Evolutionary conservation across 2,888 invertebrate genomes (phyloP).

Genomic region (Danaus chrysippus): DNA sequence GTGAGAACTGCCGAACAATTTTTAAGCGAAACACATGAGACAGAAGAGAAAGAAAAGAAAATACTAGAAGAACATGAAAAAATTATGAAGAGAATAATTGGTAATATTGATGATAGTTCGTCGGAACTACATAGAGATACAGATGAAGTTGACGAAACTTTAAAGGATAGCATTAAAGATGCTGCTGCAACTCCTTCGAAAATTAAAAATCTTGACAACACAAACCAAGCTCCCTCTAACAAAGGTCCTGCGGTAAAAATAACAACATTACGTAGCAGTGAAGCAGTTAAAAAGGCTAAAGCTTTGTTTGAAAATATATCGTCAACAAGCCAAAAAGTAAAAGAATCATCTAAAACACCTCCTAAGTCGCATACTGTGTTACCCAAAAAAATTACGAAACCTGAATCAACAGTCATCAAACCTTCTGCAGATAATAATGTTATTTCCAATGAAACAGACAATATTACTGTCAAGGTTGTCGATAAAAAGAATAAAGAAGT

Average conservation of each 20-base stretch:
- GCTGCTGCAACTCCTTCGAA: constrained; percentile 50
- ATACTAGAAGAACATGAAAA: constrained; percentile 68
- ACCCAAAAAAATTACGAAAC: constrained; percentile 55
- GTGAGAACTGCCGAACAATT: constrained; percentile 80
- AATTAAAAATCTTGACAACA: constrained; percentile 42
- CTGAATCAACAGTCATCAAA: constrained; percentile 47
- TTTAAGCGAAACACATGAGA: constrained; percentile 52
- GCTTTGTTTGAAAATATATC: constrained; percentile 84
- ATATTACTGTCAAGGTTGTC: constrained; percentile 37
- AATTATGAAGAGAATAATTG: constrained; percentile 60
- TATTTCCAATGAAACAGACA: constrained; percentile 43
- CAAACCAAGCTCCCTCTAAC: constrained; percentile 46
- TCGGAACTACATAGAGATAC: constrained; percentile 35
- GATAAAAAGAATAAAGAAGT: constrained; percentile 35
- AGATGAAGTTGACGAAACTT: constrained; percentile 30
- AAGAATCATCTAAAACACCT: constrained; percentile 42
- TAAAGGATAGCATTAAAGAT: constrained; percentile 42
- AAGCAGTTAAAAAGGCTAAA: constrained; percentile 85
- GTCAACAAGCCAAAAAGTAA: constrained; percentile 54
- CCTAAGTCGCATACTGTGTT: constrained; percentile 74
- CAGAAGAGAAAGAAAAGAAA: constrained; percentile 60
- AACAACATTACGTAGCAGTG: constrained; percentile 76
- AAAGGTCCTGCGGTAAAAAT: constrained; percentile 55
- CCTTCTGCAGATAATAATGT: constrained; percentile 47
- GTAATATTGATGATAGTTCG: constrained; percentile 47